Evolutionary conservation across 2,113 vertebrate species (phyloP).

Genomic region (Cervus canadensis): DNA sequence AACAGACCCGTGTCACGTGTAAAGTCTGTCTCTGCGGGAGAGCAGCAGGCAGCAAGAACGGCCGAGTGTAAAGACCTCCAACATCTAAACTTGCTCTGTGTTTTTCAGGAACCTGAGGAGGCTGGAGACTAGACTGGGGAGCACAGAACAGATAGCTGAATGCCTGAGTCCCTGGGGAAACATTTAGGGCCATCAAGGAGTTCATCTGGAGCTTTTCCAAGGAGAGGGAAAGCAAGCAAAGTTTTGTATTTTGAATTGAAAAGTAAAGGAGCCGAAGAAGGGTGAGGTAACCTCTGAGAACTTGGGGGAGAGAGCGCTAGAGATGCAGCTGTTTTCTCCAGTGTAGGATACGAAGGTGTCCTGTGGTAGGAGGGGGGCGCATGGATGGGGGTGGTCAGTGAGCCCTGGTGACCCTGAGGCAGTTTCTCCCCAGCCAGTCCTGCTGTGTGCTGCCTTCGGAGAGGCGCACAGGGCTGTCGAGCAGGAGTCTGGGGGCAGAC

Average conservation of each 20-base stretch:
- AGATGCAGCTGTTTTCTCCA: background rate
- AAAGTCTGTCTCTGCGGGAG: background rate
- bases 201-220: background rate
- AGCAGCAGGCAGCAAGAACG: background rate
- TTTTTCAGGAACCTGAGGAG: background rate
- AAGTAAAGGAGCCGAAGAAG: background rate
- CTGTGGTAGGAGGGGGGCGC: background rate
- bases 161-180: background rate
- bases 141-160: background rate
- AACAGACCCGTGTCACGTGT: background rate
- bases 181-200: background rate
- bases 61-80: background rate
- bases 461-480: background rate
- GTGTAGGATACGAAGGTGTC: background rate
- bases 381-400: fast-evolving
- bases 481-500: background rate
- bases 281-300: background rate
- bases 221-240: background rate
- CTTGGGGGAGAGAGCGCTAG: background rate
- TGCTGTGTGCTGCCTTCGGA: background rate
- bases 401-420: background rate
- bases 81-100: background rate
- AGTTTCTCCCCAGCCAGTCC: background rate
- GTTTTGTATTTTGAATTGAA: background rate
- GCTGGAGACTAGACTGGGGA: background rate